A percentile compares a stretch with the other conserved stretches of the same genome.
These are phyloP conservation scores for Amphipoea lucens DNA, from an alignment of 2,888 invertebrate genomes.

Conservation along the genomic window DNA sequence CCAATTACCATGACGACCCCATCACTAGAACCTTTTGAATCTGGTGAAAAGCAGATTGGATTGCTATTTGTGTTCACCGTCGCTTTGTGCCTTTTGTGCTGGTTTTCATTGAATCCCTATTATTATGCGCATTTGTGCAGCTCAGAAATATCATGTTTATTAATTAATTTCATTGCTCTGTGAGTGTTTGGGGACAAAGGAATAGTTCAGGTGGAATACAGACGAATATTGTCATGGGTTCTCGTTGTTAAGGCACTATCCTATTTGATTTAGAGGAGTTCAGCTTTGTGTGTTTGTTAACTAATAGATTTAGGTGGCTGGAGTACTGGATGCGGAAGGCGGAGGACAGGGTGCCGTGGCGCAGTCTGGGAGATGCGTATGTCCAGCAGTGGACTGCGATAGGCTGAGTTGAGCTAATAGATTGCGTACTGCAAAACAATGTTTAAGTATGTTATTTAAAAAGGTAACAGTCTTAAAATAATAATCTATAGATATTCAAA, in stretches of 20 bases:
- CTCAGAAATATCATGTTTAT: constrained; percentile 48
- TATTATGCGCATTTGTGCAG: constrained; percentile 70
- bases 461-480: too few relatives aligned
- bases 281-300: background rate
- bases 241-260: constrained; percentile 1
- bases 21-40: constrained; percentile 65
- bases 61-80: constrained; percentile 68
- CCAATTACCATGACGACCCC: constrained; percentile 9
- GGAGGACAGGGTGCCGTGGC: too few relatives aligned
- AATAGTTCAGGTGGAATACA: constrained; percentile 33
- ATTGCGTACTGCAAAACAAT: background rate
- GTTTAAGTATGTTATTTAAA: background rate
- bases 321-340: too few relatives aligned
- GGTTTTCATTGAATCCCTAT: constrained; percentile 69
- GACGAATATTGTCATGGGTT: constrained; percentile 1
- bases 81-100: constrained; percentile 67
- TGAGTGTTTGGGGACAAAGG: constrained; percentile 18
- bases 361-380: too few relatives aligned
- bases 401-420: background rate
- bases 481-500: too few relatives aligned
- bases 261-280: background rate
- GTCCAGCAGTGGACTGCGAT: too few relatives aligned
- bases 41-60: constrained; percentile 72
- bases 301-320: too few relatives aligned
- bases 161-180: constrained; percentile 53